These are phyloP conservation scores for Macroglossus sobrinus DNA, from an alignment of 2,113 vertebrate species.

Conservation along the genomic window DNA sequence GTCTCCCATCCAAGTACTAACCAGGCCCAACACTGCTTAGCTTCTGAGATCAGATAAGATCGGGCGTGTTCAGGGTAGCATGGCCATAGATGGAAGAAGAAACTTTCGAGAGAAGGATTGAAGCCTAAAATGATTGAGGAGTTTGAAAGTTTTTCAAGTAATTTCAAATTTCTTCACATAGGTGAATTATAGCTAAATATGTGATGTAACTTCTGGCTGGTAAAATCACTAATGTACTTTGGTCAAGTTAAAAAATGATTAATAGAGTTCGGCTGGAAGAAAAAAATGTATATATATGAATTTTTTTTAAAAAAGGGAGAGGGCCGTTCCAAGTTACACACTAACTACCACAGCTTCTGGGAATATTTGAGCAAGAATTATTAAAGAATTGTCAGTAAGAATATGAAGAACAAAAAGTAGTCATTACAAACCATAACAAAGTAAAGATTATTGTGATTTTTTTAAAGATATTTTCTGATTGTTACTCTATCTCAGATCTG, in stretches of 20 bases:
- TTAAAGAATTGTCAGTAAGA: background rate
- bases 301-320: background rate
- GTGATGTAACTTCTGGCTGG: background rate
- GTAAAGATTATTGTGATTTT: background rate
- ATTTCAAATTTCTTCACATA: background rate
- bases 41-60: no score
- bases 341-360: background rate
- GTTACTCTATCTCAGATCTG: background rate
- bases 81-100: background rate
- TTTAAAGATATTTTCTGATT: background rate
- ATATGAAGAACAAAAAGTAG: background rate
- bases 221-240: background rate
- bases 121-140: background rate
- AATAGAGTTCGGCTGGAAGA: background rate
- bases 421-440: background rate
- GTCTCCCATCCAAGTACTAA: no score
- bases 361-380: background rate
- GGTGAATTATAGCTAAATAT: background rate
- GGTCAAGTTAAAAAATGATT: background rate
- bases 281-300: background rate
- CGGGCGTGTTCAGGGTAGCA: no score
- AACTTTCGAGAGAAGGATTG: background rate
- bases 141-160: background rate
- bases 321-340: background rate
- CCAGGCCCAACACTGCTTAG: no score